These are phyloP conservation scores for Cnemophilus loriae DNA, from an alignment of 2,113 vertebrate genomes.

Conservation along the genomic window DNA sequence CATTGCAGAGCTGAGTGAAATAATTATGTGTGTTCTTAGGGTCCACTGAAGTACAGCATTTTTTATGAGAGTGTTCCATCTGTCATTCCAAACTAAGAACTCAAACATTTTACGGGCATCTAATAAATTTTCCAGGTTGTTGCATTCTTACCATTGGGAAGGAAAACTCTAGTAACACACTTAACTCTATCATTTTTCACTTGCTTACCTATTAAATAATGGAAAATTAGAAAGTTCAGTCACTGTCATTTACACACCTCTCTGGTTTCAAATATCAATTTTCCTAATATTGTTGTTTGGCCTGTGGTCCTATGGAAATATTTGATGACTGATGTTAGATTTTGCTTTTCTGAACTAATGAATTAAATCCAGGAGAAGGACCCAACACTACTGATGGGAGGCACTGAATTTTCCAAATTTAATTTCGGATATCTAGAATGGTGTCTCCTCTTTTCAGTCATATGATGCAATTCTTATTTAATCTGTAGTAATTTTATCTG, in stretches of 20 bases:
- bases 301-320: background rate
- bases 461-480: background rate
- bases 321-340: background rate
- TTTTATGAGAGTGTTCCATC: background rate
- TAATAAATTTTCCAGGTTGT: background rate
- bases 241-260: background rate
- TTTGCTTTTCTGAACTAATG: background rate
- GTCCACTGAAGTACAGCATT: background rate
- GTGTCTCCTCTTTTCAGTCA: background rate
- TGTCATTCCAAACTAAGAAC: background rate
- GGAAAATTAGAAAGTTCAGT: background rate
- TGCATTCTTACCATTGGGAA: background rate
- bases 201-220: background rate
- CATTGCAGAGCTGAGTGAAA: background rate
- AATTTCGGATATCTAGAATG: background rate
- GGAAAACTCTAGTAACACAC: background rate
- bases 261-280: background rate
- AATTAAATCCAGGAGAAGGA: background rate
- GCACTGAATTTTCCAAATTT: background rate
- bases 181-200: background rate
- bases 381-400: background rate
- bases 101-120: background rate
- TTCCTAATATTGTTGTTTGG: background rate
- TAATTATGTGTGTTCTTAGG: background rate
- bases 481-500: background rate